Percentiles rank a stretch among this genome's conserved stretches.
Conservation (phyloP, 2,797 vertebrate genomes). For the Rhyacichthys aspro region DNA sequence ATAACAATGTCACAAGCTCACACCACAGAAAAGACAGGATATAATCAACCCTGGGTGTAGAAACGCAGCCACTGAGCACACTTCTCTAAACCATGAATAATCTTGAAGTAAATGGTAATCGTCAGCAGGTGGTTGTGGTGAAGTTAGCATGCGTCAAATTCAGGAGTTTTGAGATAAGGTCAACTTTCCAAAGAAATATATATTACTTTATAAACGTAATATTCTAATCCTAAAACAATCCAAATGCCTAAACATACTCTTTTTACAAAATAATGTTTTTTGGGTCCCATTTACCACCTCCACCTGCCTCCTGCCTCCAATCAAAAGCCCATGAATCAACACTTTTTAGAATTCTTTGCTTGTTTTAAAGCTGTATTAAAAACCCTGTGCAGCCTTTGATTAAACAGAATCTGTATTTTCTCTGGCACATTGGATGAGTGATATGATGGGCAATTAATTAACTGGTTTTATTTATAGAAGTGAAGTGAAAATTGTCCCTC, state of each 20-base stretch:
- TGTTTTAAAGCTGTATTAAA: constrained; percentile 16
- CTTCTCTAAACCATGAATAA: not conserved
- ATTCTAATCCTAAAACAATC: too few relatives aligned
- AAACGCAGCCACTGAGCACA: constrained; percentile 13
- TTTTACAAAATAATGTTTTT: too few relatives aligned
- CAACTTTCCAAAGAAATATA: too few relatives aligned
- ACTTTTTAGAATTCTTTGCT: constrained; percentile 23
- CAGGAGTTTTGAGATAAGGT: too few relatives aligned
- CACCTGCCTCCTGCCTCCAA: too few relatives aligned
- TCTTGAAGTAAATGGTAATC: too few relatives aligned
- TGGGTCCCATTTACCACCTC: too few relatives aligned
- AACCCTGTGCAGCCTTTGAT: constrained; percentile 42
- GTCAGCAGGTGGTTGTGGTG: too few relatives aligned
- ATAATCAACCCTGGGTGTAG: not conserved
- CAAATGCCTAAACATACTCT: too few relatives aligned
- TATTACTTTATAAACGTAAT: too few relatives aligned
- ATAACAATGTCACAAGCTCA: constrained; percentile 58
- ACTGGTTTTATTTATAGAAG: constrained; percentile 28
- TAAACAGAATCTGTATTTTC: constrained; percentile 44
- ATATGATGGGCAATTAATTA: constrained; percentile 58
- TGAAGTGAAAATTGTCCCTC: constrained; percentile 16
- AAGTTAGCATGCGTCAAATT: too few relatives aligned
- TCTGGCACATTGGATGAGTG: constrained; percentile 21
- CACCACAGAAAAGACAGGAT: constrained; percentile 5
- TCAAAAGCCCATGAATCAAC: too few relatives aligned